Evolutionary conservation across 2,888 invertebrate genomes (phyloP), one percentile per base, ranked within the genome.

Genomic region (Drosophila diplacantha): DNA sequence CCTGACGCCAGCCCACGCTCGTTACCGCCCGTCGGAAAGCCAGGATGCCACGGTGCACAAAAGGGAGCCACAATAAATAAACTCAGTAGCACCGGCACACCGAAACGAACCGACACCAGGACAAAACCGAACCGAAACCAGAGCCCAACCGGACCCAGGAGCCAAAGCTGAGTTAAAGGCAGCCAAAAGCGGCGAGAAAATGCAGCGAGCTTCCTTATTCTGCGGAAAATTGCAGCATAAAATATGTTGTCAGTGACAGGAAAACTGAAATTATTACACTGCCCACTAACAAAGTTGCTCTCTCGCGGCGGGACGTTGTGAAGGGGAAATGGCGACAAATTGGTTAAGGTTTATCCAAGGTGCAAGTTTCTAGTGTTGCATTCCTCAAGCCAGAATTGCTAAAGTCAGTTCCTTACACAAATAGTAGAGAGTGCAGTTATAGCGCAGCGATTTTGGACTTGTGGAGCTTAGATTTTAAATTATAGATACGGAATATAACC

Each of bases 41-140:
- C 75, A 81, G 24, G 77, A 70, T 60, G 70, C 67, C 76, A 61
- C 52, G 59, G 41, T 56, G 50, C 51, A 77, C 75, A 83, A 74
- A 68, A 68, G 73, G 63, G 34, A 54, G 60, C 62, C 32, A 65
- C 75, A 67, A 69, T 72, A 66, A 77, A 67, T 67, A 72, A 62
- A 39, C 37, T 9, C 29, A 31, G 49, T 22, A n/a, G 38, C 56
- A 18, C 24, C 44, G 37, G 9, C 58, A 31, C 29, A 20, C 32
- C 22, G 31, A 18, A 56, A n/a, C 32, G 47, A 57, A 41, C 22
- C 16, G 18, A 31, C 11, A 41, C 41, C 41, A 41, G 24, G 41
- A 41, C 24, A 24, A 41, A 41, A n/a, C 26, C 18, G 14, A 31
- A 31, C 44, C 8, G 22, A 32, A 47, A 18, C 35, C 43, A 18